phyloP scores from a whole-genome alignment of 2,888 invertebrate genomes.

The Drosophila mayaguana region DNA sequence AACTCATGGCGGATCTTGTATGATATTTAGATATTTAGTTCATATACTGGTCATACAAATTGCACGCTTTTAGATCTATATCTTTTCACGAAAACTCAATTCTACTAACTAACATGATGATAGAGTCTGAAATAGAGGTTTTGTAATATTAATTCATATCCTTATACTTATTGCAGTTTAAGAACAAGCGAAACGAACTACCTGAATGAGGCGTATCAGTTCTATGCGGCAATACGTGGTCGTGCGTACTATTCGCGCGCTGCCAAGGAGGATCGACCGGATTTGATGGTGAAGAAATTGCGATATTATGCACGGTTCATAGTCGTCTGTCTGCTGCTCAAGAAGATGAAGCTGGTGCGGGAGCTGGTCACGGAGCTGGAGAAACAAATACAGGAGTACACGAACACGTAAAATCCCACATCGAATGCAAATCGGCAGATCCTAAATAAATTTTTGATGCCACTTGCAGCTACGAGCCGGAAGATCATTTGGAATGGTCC shows the following conservation, averaged over 20 bases:
- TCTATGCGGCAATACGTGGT: constrained; percentile 97
- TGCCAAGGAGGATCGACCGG: constrained; percentile 96
- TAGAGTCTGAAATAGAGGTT: too few species aligned
- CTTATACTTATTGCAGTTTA: constrained; percentile 87
- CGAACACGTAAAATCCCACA: constrained; percentile 88
- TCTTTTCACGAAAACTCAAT: too few species aligned
- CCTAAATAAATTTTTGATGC: constrained; percentile 2
- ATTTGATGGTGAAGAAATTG: constrained; percentile 98
- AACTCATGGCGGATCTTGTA: too few species aligned
- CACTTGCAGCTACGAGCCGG: constrained; percentile 92
- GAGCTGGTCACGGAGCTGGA: constrained; percentile 97
- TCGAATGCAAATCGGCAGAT: constrained; percentile 21
- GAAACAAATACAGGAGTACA: constrained; percentile 97
- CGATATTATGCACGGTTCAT: constrained; percentile 98
- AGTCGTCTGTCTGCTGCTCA: constrained; percentile 96
- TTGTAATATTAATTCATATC: neutral
- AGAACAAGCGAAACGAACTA: constrained; percentile 98
- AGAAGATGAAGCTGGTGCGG: constrained; percentile 96
- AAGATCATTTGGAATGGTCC: constrained; percentile 98
- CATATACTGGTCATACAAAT: too few species aligned
- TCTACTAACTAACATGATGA: too few species aligned
- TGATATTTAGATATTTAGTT: too few species aligned
- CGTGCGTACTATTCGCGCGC: constrained; percentile 97
- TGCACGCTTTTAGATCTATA: too few species aligned
- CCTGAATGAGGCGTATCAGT: constrained; percentile 97